Conservation (phyloP, 2,113 vertebrate species). For the Mastomys natalensis region DNA sequence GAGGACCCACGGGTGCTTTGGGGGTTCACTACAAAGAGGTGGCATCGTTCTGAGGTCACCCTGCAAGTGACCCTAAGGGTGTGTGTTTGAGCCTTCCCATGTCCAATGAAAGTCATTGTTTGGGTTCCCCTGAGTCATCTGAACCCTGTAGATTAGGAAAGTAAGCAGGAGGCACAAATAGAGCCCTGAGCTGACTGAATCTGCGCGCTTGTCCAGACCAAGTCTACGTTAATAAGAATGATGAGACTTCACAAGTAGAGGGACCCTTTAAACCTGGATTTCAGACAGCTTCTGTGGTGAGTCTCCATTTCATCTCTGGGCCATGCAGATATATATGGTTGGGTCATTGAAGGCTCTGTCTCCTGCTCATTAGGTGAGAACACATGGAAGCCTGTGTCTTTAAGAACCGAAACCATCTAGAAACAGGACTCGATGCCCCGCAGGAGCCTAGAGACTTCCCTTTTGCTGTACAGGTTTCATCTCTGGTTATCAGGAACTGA, state of each 20-base stretch:
- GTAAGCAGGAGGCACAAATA: not conserved
- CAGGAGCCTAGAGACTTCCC: constrained; percentile 85
- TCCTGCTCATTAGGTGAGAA: constrained; percentile 82
- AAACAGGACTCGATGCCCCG: constrained; percentile 88
- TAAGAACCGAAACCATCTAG: constrained; percentile 86
- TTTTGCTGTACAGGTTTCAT: constrained; percentile 87
- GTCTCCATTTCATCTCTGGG: constrained; percentile 45
- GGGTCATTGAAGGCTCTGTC: constrained; percentile 56
- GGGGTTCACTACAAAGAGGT: rapidly evolving
- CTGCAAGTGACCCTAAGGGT: not conserved
- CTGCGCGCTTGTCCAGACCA: not conserved
- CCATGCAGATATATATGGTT: not conserved
- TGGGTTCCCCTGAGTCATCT: not conserved
- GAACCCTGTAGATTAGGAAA: not conserved
- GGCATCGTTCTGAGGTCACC: not conserved
- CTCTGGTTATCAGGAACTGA: constrained; percentile 79
- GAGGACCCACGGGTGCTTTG: not conserved
- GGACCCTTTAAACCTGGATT: not conserved
- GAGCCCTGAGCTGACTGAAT: not conserved
- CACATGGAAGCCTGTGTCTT: constrained; percentile 85
- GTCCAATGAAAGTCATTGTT: not conserved
- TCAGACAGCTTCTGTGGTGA: not conserved
- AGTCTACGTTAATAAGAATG: not conserved
- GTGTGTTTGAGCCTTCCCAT: not conserved
- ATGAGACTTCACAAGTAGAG: constrained; percentile 4